Percentiles rank a stretch among this genome's conserved stretches.
phyloP scores from a whole-genome alignment of 1,140 invertebrate genomes.

The Vanessa tameamea region DNA sequence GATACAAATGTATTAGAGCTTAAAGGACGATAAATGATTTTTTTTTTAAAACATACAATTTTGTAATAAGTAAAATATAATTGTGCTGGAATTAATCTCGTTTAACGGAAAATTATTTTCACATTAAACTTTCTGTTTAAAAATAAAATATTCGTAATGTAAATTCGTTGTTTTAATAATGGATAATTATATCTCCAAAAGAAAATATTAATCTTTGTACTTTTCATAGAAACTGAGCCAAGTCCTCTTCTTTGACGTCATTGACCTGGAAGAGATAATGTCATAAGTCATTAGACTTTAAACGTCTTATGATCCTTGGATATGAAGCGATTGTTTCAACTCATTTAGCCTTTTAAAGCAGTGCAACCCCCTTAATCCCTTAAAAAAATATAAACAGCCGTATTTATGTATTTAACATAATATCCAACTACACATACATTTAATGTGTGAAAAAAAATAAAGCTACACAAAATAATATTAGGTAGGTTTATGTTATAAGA shows the following conservation, averaged over 20 bases:
- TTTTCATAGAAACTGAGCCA: constrained; percentile 6
- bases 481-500: no score
- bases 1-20: neutral
- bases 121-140: constrained; percentile 25
- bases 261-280: constrained; percentile 37
- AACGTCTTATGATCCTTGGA: constrained; percentile 2
- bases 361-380: neutral
- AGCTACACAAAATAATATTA: no score
- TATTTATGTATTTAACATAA: neutral
- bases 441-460: no score
- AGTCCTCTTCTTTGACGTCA: constrained; percentile 11
- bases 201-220: neutral
- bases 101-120: constrained; percentile 26
- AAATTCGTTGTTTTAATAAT: constrained; percentile 15
- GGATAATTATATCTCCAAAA: neutral
- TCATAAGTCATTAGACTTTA: constrained; percentile 23
- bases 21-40: neutral
- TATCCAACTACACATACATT: no score
- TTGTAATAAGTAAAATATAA: constrained; percentile 13
- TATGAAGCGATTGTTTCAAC: constrained; percentile 2
- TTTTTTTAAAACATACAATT: constrained; percentile 16
- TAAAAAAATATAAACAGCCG: constrained; percentile 4
- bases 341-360: neutral
- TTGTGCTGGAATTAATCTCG: constrained; percentile 17
- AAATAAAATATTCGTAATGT: constrained; percentile 31